Conservation (phyloP, 2,797 vertebrate species). For the Ibycter americanus region DNA sequence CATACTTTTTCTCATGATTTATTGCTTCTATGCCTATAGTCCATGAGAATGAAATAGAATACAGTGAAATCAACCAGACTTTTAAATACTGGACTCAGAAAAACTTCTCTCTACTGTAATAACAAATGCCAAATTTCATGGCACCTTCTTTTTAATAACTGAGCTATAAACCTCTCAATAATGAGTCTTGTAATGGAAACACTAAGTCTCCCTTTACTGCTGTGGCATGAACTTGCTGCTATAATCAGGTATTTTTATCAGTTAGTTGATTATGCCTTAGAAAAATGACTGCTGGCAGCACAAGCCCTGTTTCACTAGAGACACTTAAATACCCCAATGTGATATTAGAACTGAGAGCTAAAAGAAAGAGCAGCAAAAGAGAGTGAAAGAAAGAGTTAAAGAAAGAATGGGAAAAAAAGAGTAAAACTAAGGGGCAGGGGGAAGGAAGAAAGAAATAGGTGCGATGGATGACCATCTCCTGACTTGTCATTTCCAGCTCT, state of each 20-base stretch:
- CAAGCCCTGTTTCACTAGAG: conserved; percentile 70
- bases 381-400: background rate
- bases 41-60: background rate
- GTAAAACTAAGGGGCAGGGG: background rate
- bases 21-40: background rate
- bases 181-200: conserved; percentile 70
- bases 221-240: conserved; percentile 49
- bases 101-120: conserved; percentile 22
- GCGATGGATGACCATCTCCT: background rate
- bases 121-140: conserved; percentile 52
- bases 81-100: background rate
- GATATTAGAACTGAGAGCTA: background rate
- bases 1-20: background rate
- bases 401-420: background rate
- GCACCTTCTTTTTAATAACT: conserved; percentile 71
- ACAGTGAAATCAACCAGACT: background rate
- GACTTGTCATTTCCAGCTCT: background rate
- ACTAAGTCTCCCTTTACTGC: conserved; percentile 41
- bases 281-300: conserved; percentile 82
- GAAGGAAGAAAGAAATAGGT: background rate
- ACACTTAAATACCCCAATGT: background rate
- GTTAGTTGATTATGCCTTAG: conserved; percentile 83
- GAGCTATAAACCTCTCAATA: conserved; percentile 64
- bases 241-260: conserved; percentile 81
- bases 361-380: background rate